Percentiles rank a stretch among this genome's conserved stretches.
These are phyloP conservation scores for Darevskia nairensis DNA, from an alignment of 2,797 vertebrate genomes.

Conservation along the genomic window DNA sequence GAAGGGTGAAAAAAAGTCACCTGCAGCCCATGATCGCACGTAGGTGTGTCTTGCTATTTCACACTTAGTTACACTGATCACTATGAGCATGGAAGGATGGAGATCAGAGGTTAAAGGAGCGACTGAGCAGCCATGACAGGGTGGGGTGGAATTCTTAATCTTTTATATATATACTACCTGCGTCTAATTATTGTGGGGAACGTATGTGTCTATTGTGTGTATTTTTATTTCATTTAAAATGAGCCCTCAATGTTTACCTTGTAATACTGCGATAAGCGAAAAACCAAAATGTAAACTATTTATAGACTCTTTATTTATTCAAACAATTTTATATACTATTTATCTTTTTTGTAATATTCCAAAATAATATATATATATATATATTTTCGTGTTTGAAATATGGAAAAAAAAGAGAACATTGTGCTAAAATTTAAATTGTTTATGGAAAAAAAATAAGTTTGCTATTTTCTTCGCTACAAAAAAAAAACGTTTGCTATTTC, in stretches of 20 bases:
- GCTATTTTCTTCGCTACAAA: not conserved
- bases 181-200: not conserved
- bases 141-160: not conserved
- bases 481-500: not conserved
- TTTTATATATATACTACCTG: not conserved
- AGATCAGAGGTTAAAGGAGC: not conserved
- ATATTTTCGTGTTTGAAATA: conserved; percentile 24
- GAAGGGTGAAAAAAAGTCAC: no score
- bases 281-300: conserved; percentile 43
- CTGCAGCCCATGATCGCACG: no score
- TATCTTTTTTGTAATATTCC: conserved; percentile 54
- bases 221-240: not conserved
- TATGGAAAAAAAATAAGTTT: not conserved
- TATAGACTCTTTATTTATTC: conserved; percentile 51
- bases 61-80: not conserved
- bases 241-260: conserved; percentile 31
- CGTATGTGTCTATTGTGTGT: not conserved
- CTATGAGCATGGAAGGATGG: not conserved
- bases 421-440: not conserved
- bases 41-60: not conserved
- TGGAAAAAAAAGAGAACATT: not conserved
- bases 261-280: not conserved
- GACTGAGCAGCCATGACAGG: not conserved
- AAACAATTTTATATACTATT: conserved; percentile 49
- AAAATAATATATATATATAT: conserved; percentile 46